These are phyloP conservation scores for Aromia moschata DNA, from an alignment of 2,888 invertebrate species.

Conservation along the genomic window DNA sequence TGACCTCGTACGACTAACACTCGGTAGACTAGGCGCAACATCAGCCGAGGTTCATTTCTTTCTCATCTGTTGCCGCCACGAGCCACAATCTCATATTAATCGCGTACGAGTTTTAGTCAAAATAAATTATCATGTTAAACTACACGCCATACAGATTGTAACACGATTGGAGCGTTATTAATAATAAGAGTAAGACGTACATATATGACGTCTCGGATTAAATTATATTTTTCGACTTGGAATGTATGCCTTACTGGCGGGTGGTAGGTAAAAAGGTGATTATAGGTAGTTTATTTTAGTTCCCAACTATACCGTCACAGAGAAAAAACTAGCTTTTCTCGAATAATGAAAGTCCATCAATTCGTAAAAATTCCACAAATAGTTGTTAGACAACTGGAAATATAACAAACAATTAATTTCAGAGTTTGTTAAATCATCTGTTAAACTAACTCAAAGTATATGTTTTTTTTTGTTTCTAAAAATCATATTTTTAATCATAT, in stretches of 20 bases:
- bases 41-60: conserved; percentile 8
- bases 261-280: not conserved
- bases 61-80: conserved; percentile 22
- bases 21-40: conserved; percentile 11
- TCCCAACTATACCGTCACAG: too few relatives aligned
- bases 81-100: conserved; percentile 14
- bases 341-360: too few relatives aligned
- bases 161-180: conserved; percentile 5
- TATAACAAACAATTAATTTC: too few relatives aligned
- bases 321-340: too few relatives aligned
- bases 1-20: conserved; percentile 36
- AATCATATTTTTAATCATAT: too few relatives aligned
- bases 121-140: conserved; percentile 16
- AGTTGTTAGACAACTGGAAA: too few relatives aligned
- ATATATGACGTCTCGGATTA: not conserved
- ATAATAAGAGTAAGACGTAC: conserved; percentile 2
- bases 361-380: too few relatives aligned
- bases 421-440: too few relatives aligned
- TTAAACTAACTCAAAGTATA: too few relatives aligned
- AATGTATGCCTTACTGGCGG: not conserved
- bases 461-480: too few relatives aligned
- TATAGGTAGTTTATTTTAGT: too few relatives aligned
- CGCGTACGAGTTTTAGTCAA: conserved; percentile 13
- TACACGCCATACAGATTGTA: conserved; percentile 1
- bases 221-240: not conserved